Base-by-base conservation (phyloP, 1,140 invertebrate species). In the Drosophila sechellia region DNA sequence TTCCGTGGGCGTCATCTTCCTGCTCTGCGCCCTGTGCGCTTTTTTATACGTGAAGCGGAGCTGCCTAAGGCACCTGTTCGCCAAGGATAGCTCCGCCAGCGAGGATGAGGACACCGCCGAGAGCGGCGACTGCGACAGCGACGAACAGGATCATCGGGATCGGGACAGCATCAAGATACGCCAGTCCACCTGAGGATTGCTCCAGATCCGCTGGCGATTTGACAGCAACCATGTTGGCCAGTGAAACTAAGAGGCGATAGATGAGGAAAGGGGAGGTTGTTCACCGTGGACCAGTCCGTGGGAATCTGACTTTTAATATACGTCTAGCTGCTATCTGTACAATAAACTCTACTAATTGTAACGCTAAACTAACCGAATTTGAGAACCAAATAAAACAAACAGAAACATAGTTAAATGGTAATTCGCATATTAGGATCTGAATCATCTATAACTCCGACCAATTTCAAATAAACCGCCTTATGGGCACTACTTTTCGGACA, bases 1-100 rank as follows among this genome's bases (percentile, higher is more conserved):
- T 37, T 93, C 93, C 3, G 93, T 95, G n/a, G 93, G 93, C 13
- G 93, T 95, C 20, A 65, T 95, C n/a, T 94, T 94, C 8, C 92
- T 93, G 20, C 73, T 94, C 0, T 93, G 93, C 20, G 92, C 94
- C 8, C 93, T 94, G 42, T 93, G 93, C 5, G 92, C 95, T 63
- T 95, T 94, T 93, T 95, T 94, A 92, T 93, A 94, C 15, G 93
- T 92, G 70, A 92, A 92, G 64, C 87, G 90, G 65, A 91, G 79
- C 61, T 92, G 91, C 58, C 64, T 91, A n/a, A 64, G 70, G 40
- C 85, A 92, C 22, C 54, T 92, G 22, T 89, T 91, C 70, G 74
- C 58, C 40, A 57, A 77, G 11, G 66, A 56, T 64, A 76, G 76
- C 57, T 69, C 66, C 17, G 74, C 52, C 3, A 52, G 55, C 4